These are phyloP conservation scores for Agrotis clavis DNA, from an alignment of 2,888 invertebrate genomes.

Conservation along the genomic window DNA sequence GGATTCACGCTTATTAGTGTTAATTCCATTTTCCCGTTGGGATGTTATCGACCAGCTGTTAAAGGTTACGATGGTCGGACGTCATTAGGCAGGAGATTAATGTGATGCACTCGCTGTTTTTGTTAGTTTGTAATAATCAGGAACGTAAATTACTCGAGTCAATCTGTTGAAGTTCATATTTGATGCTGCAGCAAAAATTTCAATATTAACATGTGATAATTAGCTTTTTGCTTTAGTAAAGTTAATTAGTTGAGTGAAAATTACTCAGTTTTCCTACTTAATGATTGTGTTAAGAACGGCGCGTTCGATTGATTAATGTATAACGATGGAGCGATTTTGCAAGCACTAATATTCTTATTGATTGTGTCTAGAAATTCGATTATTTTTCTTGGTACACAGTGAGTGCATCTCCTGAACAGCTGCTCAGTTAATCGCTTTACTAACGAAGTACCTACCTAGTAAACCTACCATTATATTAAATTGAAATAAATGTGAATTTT, in stretches of 20 bases:
- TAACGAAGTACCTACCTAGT: conserved; percentile 23
- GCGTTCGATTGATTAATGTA: conserved; percentile 65
- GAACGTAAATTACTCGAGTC: conserved; percentile 48
- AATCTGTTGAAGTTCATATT: conserved; percentile 54
- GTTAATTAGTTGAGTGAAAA: conserved; percentile 24
- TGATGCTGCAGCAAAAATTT: conserved; percentile 66
- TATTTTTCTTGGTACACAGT: conserved; percentile 55
- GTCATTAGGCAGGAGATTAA: conserved; percentile 59
- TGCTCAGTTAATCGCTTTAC: conserved; percentile 37
- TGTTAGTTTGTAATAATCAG: conserved; percentile 58
- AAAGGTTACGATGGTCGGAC: conserved; percentile 56
- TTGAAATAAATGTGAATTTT: conserved; percentile 17
- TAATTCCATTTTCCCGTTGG: conserved; percentile 74
- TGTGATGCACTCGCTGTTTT: conserved; percentile 55
- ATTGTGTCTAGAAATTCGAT: conserved; percentile 57
- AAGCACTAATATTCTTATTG: conserved; percentile 63
- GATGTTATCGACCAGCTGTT: conserved; percentile 53
- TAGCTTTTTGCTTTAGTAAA: conserved; percentile 24
- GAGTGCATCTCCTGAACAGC: conserved; percentile 48
- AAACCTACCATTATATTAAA: conserved; percentile 21
- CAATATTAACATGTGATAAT: conserved; percentile 25
- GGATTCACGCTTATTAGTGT: conserved; percentile 50
- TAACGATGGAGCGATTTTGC: conserved; percentile 73
- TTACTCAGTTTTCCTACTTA: conserved; percentile 41
- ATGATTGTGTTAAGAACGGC: conserved; percentile 57